Base-by-base conservation (phyloP, 2,113 vertebrate genomes). In the Nerophis lumbriciformis region DNA sequence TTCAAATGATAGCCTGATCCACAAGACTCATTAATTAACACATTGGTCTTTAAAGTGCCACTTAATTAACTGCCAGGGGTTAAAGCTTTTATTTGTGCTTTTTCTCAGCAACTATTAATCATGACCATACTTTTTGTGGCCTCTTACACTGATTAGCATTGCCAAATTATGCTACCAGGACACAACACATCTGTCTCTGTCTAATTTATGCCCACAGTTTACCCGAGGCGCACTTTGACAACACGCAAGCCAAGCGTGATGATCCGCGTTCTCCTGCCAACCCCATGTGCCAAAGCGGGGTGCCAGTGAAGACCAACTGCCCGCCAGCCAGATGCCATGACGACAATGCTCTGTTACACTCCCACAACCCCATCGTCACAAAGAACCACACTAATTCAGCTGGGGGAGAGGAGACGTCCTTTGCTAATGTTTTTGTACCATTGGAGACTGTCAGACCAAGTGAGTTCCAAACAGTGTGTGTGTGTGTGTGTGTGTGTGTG, bases 381-480 rank as follows among this genome's bases (percentile, higher is more conserved):
- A 55, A 73, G 58, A 71, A 35, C 59, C 91, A 91, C 61, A 79
- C 89, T 73, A 92, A 92, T 66, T 91, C 92, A 13, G 6, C 75
- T 69, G 90, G 73, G 68, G 87, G 72, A 51, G 67, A 69, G 1
- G 93, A 92, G 42, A 83, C 88, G 57, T 94, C 94, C 51, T 84
- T 98, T 75, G 79, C 90, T 77, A 93, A 88, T 36, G 89, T 98
- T 57, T 91, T 93, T 0, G 93, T 98, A 14, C 92, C 94, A 21
- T 74, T 98, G 89, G 94, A 97, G 47, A 87, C 91, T 21, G 94
- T 98, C 80, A 94, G 92, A 71, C 95, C 95, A 71, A 98, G 96
- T 98, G 85, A 92, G 96, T 92, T 36, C 42, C 10, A 45, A 56
- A 56, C 15, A 16, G 8, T 48, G 48, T 2, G 48, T 48, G 28